phyloP scores from a whole-genome alignment of 2,113 vertebrate species.

The Pholis gunnellus region DNA sequence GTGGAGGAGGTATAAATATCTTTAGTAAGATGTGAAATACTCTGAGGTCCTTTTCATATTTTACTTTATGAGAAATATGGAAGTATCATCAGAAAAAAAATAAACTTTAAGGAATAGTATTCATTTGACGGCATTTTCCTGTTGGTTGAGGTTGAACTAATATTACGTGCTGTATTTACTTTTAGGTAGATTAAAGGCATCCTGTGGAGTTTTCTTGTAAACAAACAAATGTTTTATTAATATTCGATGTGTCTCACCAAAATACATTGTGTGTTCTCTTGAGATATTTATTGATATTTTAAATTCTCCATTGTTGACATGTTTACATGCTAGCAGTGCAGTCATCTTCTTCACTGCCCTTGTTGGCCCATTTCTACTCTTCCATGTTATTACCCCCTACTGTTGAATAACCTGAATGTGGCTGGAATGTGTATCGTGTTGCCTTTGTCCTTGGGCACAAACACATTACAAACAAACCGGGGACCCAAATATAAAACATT shows the following conservation, averaged over 20 bases:
- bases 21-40: not conserved
- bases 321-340: not conserved
- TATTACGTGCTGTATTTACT: not conserved
- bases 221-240: not conserved
- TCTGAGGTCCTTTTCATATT: not conserved
- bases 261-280: not conserved
- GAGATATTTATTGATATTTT: not conserved
- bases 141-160: not conserved
- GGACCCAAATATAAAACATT: not conserved
- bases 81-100: not conserved
- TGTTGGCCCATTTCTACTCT: not conserved
- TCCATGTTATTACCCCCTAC: not conserved
- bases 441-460: not conserved
- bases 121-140: not conserved
- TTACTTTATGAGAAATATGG: not conserved
- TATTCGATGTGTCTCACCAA: not conserved
- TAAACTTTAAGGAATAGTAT: not conserved
- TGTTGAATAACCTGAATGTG: not conserved
- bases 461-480: not conserved
- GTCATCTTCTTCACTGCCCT: not conserved
- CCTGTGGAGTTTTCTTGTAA: conserved; percentile 2
- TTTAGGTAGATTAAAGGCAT: not conserved
- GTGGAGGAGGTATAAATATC: not conserved
- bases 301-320: not conserved
- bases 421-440: not conserved